Evolutionary conservation across 2,797 vertebrate genomes (phyloP).

Genomic region (Clarias fuscus): DNA sequence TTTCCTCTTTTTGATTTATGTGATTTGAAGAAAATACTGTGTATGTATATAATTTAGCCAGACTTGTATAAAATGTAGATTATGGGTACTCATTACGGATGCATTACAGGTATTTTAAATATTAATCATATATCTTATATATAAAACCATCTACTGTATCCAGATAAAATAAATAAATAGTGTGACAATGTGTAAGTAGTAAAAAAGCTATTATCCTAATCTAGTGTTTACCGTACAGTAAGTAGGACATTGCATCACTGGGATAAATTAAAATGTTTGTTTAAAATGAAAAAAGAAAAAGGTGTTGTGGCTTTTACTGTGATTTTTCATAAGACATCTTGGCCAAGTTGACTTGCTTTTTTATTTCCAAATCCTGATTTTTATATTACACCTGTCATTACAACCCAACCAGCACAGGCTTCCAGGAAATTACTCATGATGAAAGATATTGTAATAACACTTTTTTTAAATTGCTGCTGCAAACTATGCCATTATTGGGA

Average conservation of each 20-base stretch:
- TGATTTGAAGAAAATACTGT: slow-evolving; percentile 24
- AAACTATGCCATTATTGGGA: slow-evolving; percentile 57
- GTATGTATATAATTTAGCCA: slow-evolving; percentile 34
- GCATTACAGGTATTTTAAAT: slow-evolving; percentile 61
- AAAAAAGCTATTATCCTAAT: slow-evolving; percentile 3
- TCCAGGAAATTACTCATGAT: slow-evolving; percentile 37
- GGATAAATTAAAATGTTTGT: background rate
- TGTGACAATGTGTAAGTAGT: slow-evolving; percentile 19
- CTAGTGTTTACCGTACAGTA: background rate
- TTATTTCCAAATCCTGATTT: slow-evolving; percentile 39
- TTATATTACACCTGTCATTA: slow-evolving; percentile 52
- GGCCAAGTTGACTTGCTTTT: background rate
- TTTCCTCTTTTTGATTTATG: background rate
- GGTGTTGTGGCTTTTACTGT: background rate
- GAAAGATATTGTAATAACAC: slow-evolving; percentile 62
- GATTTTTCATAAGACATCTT: background rate
- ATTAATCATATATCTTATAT: slow-evolving; percentile 58
- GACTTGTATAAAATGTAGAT: slow-evolving; percentile 13
- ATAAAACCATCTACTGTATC: slow-evolving; percentile 45
- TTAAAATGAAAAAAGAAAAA: background rate
- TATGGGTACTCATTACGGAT: slow-evolving; percentile 48
- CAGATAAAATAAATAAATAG: background rate
- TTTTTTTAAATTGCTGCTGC: slow-evolving; percentile 59
- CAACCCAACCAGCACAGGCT: slow-evolving; percentile 20
- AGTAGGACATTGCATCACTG: slow-evolving; percentile 1